phyloP scores from a whole-genome alignment of 1,140 invertebrate species.

The Rhopalosiphum padi region DNA sequence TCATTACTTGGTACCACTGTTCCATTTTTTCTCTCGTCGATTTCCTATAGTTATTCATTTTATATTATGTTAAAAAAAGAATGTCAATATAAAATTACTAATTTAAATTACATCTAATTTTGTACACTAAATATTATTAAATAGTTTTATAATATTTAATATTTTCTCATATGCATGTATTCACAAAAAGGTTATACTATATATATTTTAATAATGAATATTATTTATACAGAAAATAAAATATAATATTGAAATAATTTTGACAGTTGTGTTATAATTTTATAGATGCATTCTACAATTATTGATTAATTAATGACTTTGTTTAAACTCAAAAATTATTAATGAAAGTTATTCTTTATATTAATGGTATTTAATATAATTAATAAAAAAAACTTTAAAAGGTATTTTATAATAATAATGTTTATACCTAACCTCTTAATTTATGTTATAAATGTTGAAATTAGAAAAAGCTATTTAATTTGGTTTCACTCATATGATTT shows the following conservation, averaged over 20 bases:
- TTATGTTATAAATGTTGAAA: neutral
- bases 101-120: too few species aligned
- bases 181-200: neutral
- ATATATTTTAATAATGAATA: neutral
- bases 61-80: neutral
- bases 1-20: neutral
- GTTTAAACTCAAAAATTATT: too few species aligned
- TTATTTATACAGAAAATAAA: neutral
- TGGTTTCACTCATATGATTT: neutral
- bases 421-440: neutral
- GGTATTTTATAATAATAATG: neutral
- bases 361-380: neutral
- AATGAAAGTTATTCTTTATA: too few species aligned
- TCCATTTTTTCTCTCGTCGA: neutral
- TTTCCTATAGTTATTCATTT: neutral
- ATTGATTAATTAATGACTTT: neutral
- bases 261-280: too few species aligned
- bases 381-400: neutral
- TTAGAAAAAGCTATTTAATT: neutral
- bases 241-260: too few species aligned
- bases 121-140: too few species aligned
- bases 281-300: neutral
- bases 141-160: neutral
- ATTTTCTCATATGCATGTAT: neutral
- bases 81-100: neutral